phyloP scores from a whole-genome alignment of 2,797 vertebrate species.

The Pteronotus mesoamericanus region DNA sequence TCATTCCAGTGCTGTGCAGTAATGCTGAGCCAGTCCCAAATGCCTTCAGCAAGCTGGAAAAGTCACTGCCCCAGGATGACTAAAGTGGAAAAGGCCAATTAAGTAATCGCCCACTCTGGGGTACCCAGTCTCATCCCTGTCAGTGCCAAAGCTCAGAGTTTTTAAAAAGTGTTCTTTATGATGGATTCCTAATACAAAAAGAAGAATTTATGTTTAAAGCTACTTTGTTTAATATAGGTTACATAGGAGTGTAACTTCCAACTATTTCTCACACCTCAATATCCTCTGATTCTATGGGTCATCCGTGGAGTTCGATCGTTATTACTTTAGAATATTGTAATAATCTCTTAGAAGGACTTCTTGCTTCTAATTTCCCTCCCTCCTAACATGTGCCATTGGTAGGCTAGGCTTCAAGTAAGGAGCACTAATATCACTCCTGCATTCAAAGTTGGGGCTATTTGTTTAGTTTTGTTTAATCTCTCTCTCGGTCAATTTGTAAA shows the following conservation, averaged over 20 bases:
- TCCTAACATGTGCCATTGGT: neutral
- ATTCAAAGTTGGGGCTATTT: neutral
- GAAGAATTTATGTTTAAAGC: neutral
- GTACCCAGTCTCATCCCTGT: neutral
- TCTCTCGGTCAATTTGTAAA: neutral
- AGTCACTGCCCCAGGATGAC: neutral
- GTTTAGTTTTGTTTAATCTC: neutral
- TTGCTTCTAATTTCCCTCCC: neutral
- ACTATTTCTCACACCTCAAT: neutral
- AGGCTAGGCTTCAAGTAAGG: neutral
- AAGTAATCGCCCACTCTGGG: neutral
- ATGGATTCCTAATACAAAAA: neutral
- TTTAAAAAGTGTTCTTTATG: neutral
- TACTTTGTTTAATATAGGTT: neutral
- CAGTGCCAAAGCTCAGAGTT: neutral
- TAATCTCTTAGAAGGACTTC: neutral
- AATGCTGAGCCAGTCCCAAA: neutral
- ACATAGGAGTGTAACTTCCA: neutral
- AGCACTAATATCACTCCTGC: fast-evolving
- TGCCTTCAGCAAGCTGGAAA: constrained; percentile 17
- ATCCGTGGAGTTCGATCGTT: neutral
- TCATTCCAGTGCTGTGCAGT: neutral
- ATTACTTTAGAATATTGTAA: neutral
- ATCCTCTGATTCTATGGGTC: neutral
- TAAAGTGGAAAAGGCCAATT: constrained; percentile 16